Conservation (phyloP, 35 echinoderm and acorn worm species). For the Eucidaris tribuloides region DNA sequence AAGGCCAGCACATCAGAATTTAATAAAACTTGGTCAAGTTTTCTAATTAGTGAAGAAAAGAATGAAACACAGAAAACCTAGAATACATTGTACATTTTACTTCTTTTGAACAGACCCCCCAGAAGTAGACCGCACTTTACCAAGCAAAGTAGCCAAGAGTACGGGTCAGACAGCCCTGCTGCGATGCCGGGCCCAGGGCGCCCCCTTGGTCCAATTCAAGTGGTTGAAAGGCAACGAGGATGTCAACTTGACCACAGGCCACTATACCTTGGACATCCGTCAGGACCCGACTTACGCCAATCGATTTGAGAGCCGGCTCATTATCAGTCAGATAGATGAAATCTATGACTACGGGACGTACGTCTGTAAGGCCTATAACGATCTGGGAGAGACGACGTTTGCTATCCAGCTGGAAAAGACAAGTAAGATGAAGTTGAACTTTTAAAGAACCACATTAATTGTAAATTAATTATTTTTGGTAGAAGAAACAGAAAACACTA, state of each 20-base stretch:
- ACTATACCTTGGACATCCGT: slow-evolving; percentile 70
- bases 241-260: slow-evolving; percentile 67
- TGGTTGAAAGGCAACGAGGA: slow-evolving; percentile 48
- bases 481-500: no score
- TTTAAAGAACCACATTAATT: neutral
- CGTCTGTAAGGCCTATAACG: slow-evolving; percentile 80
- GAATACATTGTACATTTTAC: no score
- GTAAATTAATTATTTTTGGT: neutral
- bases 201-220: slow-evolving; percentile 73
- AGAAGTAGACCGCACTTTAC: slow-evolving; percentile 68
- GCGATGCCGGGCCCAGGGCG: slow-evolving; percentile 66
- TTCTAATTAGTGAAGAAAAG: no score
- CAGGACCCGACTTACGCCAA: slow-evolving; percentile 64
- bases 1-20: no score
- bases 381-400: slow-evolving; percentile 59
- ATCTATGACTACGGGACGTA: slow-evolving; percentile 74
- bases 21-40: no score
- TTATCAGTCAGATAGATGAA: slow-evolving; percentile 74
- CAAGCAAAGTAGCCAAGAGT: slow-evolving; percentile 81
- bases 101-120: slow-evolving; percentile 87
- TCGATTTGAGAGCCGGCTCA: slow-evolving; percentile 82
- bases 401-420: slow-evolving; percentile 74
- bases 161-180: slow-evolving; percentile 73
- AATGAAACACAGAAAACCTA: no score
- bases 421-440: slow-evolving; percentile 37